Conservation (phyloP, 2,888 invertebrate genomes). For the Cheilosia variabilis region DNA sequence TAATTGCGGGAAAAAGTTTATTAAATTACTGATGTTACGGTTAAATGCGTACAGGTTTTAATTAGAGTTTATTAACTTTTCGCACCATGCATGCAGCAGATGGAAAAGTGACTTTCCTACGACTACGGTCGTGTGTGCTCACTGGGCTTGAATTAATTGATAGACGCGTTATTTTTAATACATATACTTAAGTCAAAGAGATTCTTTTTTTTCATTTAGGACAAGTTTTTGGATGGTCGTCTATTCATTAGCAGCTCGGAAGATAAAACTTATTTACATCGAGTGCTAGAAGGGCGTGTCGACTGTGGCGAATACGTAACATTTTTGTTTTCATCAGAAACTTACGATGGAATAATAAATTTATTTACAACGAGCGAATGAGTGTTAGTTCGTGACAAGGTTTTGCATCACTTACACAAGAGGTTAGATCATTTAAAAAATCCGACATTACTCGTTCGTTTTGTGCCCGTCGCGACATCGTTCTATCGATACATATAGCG, state of each 20-base stretch:
- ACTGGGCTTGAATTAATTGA: slow-evolving; percentile 17
- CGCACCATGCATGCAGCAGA: background rate
- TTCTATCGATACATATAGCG: too few species aligned
- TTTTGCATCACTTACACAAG: background rate
- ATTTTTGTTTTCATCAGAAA: slow-evolving; percentile 10
- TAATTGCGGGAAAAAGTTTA: slow-evolving; percentile 58
- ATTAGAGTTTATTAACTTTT: slow-evolving; percentile 24
- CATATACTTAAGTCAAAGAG: background rate
- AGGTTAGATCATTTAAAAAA: background rate
- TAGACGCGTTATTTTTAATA: background rate
- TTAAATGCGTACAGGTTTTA: slow-evolving; percentile 15
- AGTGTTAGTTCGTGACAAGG: slow-evolving; percentile 12
- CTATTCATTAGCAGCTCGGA: slow-evolving; percentile 6
- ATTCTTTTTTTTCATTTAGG: background rate
- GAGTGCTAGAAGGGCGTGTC: slow-evolving; percentile 3
- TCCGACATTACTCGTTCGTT: background rate
- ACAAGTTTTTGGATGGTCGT: background rate
- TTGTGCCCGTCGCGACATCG: too few species aligned
- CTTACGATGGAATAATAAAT: background rate
- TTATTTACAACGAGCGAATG: slow-evolving; percentile 5
- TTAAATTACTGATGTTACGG: slow-evolving; percentile 43
- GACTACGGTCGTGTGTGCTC: background rate
- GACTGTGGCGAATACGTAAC: slow-evolving; percentile 41
- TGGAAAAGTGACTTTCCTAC: too few species aligned
- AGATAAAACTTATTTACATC: background rate